phyloP scores from a whole-genome alignment of 2,113 vertebrate genomes.

The Chrysochloris asiatica region DNA sequence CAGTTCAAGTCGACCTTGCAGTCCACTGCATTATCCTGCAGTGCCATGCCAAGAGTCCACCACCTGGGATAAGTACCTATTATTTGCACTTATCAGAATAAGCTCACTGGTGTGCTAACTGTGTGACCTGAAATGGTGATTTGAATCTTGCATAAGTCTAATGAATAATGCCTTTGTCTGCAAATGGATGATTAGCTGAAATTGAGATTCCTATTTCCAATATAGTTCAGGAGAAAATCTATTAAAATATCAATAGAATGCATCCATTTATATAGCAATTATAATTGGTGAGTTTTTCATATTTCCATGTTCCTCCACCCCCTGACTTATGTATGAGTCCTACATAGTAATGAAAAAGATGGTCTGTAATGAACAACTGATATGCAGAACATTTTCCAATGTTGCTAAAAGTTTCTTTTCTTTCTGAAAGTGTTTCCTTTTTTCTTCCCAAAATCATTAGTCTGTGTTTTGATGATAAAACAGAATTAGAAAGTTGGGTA shows the following conservation, averaged over 20 bases:
- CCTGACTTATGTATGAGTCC: slow-evolving; percentile 69
- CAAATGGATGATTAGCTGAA: slow-evolving; percentile 45
- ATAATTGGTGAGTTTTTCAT: slow-evolving; percentile 66
- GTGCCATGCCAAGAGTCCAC: too few species aligned
- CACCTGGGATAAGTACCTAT: not conserved
- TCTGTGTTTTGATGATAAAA: slow-evolving; percentile 69
- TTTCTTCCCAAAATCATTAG: slow-evolving; percentile 50
- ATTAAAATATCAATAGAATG: slow-evolving; percentile 68
- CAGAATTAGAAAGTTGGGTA: slow-evolving; percentile 68
- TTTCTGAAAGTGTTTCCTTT: slow-evolving; percentile 44
- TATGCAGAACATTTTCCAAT: slow-evolving; percentile 45
- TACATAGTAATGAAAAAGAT: slow-evolving; percentile 54
- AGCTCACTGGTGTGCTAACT: not conserved
- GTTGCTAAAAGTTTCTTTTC: slow-evolving; percentile 72
- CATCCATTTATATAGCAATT: slow-evolving; percentile 43
- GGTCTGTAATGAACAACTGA: slow-evolving; percentile 62
- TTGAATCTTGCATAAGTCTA: slow-evolving; percentile 46
- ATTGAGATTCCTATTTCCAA: slow-evolving; percentile 11
- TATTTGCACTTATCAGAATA: not conserved
- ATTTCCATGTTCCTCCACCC: slow-evolving; percentile 60
- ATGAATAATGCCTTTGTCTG: slow-evolving; percentile 59
- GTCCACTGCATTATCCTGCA: too few species aligned
- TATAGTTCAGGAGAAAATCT: slow-evolving; percentile 32
- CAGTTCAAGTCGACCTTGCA: too few species aligned
- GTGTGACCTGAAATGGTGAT: not conserved